phyloP scores from a whole-genome alignment of 2,113 vertebrate species.

The Dicerorhinus sumatrensis region DNA sequence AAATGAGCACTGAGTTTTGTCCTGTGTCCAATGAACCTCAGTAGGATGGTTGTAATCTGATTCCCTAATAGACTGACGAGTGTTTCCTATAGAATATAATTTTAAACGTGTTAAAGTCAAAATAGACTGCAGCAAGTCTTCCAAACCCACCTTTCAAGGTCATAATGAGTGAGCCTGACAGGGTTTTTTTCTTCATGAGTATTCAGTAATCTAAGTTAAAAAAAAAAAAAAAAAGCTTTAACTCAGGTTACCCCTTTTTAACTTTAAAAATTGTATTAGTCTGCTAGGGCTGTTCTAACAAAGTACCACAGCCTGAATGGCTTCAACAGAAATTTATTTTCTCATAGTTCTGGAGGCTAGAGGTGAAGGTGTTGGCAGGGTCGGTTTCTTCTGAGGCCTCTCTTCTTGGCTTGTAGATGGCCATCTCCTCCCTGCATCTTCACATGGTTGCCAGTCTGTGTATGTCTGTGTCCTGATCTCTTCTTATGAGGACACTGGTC shows the following conservation, averaged over 20 bases:
- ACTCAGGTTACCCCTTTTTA: background rate
- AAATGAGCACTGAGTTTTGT: background rate
- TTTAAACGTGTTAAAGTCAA: slow-evolving; percentile 26
- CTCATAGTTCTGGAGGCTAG: background rate
- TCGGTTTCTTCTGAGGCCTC: background rate
- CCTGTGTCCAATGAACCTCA: background rate
- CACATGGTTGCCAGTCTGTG: background rate
- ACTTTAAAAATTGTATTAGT: background rate
- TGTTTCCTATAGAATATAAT: background rate
- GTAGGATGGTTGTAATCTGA: background rate
- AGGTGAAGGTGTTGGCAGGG: background rate
- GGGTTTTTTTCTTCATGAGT: background rate
- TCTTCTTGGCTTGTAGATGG: background rate
- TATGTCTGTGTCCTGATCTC: background rate
- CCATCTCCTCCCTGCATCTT: background rate
- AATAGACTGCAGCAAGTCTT: background rate
- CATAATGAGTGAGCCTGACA: background rate
- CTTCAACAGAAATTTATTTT: background rate
- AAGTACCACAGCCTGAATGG: background rate
- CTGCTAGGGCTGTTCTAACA: background rate
- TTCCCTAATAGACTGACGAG: background rate
- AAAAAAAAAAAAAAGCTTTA: background rate
- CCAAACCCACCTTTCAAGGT: background rate
- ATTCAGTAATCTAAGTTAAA: background rate
- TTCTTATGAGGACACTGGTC: background rate